phyloP scores from a whole-genome alignment of 2,797 vertebrate species.

The Limnodromus scolopaceus region DNA sequence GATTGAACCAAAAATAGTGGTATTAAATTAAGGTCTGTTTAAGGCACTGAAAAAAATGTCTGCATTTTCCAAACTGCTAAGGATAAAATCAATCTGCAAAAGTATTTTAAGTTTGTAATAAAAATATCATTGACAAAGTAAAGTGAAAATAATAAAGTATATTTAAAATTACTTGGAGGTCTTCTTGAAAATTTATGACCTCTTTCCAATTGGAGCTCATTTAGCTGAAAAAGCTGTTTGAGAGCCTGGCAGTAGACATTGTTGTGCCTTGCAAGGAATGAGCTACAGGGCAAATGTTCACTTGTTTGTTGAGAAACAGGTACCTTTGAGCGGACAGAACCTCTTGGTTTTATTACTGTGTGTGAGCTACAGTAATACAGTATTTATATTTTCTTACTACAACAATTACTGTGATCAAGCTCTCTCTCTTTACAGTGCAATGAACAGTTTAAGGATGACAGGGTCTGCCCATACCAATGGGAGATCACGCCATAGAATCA shows the following conservation, averaged over 20 bases:
- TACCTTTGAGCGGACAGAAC: background rate
- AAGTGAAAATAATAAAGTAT: conserved; percentile 61
- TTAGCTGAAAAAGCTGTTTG: conserved; percentile 41
- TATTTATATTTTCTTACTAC: background rate
- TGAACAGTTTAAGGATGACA: background rate
- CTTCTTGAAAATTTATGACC: conserved; percentile 49
- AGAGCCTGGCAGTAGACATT: background rate
- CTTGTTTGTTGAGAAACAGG: background rate
- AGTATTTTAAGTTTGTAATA: conserved; percentile 60
- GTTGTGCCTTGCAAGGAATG: background rate
- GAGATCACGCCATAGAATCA: background rate
- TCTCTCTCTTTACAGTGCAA: background rate
- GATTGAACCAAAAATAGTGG: conserved; percentile 65
- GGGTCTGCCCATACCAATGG: fast-evolving
- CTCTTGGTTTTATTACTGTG: background rate
- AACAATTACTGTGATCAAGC: background rate
- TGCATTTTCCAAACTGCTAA: conserved; percentile 37
- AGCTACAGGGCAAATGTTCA: background rate
- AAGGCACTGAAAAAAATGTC: conserved; percentile 8
- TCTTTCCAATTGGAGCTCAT: conserved; percentile 25
- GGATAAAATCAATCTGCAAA: conserved; percentile 55
- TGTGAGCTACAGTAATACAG: background rate
- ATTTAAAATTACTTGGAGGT: conserved; percentile 54
- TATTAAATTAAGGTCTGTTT: conserved; percentile 61
- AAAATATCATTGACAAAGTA: conserved; percentile 60